phyloP scores from a whole-genome alignment of 2,888 invertebrate species.

The Heteromyza rotundicornis region DNA sequence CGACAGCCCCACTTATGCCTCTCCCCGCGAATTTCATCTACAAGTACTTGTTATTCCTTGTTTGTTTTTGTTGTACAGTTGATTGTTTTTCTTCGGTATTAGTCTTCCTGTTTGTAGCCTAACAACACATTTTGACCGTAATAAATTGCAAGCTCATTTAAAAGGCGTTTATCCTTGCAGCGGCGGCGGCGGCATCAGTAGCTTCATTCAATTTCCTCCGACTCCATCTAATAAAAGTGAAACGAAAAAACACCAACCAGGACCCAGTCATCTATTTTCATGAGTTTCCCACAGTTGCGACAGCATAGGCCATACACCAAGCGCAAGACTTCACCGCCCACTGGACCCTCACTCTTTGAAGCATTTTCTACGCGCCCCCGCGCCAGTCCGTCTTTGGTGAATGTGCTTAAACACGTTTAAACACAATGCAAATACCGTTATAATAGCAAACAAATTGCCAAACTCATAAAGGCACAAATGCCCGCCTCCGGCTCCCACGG shows the following conservation, averaged over 20 bases:
- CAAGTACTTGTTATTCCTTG: neutral
- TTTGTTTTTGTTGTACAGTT: conserved; percentile 1
- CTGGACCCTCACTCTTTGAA: too few species aligned
- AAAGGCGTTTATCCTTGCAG: conserved; percentile 39
- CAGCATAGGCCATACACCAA: conserved; percentile 4
- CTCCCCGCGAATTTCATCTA: neutral
- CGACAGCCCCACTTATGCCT: neutral
- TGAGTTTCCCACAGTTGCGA: conserved; percentile 42
- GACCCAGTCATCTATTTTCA: conserved; percentile 1
- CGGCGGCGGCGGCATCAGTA: conserved; percentile 21
- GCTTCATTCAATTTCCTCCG: conserved; percentile 43
- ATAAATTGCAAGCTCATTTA: conserved; percentile 59
- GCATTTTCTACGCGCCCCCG: neutral
- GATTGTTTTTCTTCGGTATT: conserved; percentile 20
- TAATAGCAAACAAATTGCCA: conserved; percentile 51
- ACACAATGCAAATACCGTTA: conserved; percentile 59
- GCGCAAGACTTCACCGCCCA: neutral
- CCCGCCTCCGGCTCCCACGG: conserved; percentile 25
- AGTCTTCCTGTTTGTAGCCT: conserved; percentile 42
- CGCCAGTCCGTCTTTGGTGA: neutral
- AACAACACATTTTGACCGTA: conserved; percentile 58
- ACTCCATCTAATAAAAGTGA: conserved; percentile 28
- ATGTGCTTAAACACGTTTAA: conserved; percentile 53
- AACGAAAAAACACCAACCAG: neutral
- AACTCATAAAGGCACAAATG: conserved; percentile 27